Conservation (phyloP, 1,140 invertebrate genomes). For the Daktulosphaira vitifoliae region DNA sequence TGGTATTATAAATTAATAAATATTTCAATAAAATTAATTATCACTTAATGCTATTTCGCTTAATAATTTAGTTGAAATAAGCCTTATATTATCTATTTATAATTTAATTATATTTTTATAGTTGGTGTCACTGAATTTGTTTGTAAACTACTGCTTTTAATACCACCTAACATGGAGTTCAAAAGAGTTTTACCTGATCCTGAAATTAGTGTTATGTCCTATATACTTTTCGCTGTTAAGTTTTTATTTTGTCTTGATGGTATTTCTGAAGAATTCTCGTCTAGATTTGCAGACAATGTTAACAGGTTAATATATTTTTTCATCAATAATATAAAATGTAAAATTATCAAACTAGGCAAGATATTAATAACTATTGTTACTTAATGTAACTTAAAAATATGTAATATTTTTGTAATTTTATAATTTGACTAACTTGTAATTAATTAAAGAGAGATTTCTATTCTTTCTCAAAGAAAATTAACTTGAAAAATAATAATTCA, state of each 20-base stretch:
- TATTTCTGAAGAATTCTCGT: slow-evolving; percentile 4
- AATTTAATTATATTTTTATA: neutral
- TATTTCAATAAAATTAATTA: neutral
- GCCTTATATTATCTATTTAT: too few species aligned
- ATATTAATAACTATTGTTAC: too few species aligned
- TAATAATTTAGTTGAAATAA: too few species aligned
- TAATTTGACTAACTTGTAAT: too few species aligned
- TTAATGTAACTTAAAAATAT: too few species aligned
- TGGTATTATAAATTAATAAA: neutral
- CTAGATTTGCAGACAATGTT: slow-evolving; percentile 20
- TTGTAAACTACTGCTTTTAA: slow-evolving; percentile 5
- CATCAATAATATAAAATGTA: too few species aligned
- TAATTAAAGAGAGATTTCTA: too few species aligned
- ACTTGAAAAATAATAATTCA: too few species aligned
- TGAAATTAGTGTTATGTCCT: slow-evolving; percentile 24
- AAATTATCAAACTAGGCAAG: too few species aligned
- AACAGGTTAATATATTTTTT: neutral
- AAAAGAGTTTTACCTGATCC: neutral
- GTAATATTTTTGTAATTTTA: too few species aligned
- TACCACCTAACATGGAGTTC: neutral
- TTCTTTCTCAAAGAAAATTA: too few species aligned
- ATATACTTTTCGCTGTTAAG: slow-evolving; percentile 27
- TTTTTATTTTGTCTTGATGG: slow-evolving; percentile 30
- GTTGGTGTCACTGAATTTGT: slow-evolving; percentile 2
- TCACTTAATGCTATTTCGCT: too few species aligned